A percentile compares a stretch with the other conserved stretches of the same genome.
These are phyloP conservation scores for Coregonus sp. DNA, from an alignment of 2,797 vertebrate species.

Conservation along the genomic window DNA sequence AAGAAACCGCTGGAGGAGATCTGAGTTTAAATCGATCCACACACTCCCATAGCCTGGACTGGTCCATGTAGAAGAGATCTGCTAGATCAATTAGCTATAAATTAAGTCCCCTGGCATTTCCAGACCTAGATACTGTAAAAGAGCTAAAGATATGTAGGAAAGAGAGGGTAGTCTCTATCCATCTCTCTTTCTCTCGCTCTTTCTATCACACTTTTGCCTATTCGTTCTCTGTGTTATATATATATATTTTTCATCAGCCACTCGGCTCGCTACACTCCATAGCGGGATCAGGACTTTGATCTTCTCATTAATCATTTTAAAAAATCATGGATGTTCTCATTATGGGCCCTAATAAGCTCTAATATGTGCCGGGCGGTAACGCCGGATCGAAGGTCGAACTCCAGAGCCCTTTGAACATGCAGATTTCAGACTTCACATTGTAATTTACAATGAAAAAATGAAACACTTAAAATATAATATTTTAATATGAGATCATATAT, in stretches of 20 bases:
- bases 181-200: not conserved
- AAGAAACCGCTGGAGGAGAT: constrained; percentile 27
- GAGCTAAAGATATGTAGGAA: constrained; percentile 55
- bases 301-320: constrained; percentile 75
- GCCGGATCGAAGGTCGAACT: constrained; percentile 56
- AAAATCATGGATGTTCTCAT: constrained; percentile 78
- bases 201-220: too few species aligned
- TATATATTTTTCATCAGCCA: constrained; percentile 48
- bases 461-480: not conserved
- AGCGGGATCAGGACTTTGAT: constrained; percentile 73
- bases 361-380: constrained; percentile 64
- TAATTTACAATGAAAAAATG: constrained; percentile 9
- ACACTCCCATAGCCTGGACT: constrained; percentile 20
- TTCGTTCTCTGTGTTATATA: not conserved
- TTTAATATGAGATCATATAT: not conserved
- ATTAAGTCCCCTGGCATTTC: constrained; percentile 68
- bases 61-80: constrained; percentile 63
- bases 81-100: constrained; percentile 66
- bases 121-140: constrained; percentile 32
- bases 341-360: constrained; percentile 72
- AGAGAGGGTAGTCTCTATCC: constrained; percentile 23
- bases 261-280: constrained; percentile 58
- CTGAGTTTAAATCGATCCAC: not conserved
- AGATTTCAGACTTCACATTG: constrained; percentile 29
- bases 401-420: constrained; percentile 39